Percentiles rank a stretch among this genome's conserved stretches.
Conservation (phyloP, 2,113 vertebrate species). For the Chaetorhynchus papuensis region DNA sequence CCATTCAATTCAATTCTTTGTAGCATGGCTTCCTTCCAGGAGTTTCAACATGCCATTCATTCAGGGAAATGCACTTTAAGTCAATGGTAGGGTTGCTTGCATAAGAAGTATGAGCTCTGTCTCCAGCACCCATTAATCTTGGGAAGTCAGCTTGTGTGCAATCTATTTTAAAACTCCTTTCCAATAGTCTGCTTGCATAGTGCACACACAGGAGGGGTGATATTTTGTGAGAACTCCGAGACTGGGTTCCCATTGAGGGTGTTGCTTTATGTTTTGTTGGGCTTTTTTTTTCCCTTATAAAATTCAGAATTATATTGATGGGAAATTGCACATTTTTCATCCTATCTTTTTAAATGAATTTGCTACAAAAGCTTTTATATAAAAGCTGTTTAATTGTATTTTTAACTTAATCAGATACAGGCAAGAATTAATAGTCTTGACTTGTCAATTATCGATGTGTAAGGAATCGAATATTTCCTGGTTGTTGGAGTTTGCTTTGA, state of each 20-base stretch:
- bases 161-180: not conserved
- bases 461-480: not conserved
- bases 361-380: not conserved
- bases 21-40: slow-evolving; percentile 35
- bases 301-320: not conserved
- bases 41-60: slow-evolving; percentile 37
- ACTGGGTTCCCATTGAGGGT: not conserved
- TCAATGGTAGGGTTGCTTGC: slow-evolving; percentile 19
- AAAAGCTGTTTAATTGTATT: not conserved
- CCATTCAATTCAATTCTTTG: slow-evolving; percentile 38
- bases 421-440: not conserved
- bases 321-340: not conserved
- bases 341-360: not conserved
- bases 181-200: not conserved
- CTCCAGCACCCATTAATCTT: not conserved
- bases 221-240: not conserved
- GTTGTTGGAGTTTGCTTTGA: not conserved
- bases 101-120: slow-evolving; percentile 12
- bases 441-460: not conserved
- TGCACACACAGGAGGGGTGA: not conserved
- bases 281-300: not conserved
- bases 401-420: not conserved
- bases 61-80: slow-evolving; percentile 23
- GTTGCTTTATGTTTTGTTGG: not conserved
- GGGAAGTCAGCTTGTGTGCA: not conserved